Percentiles rank a stretch among this genome's conserved stretches.
phyloP scores from a whole-genome alignment of 2,888 invertebrate species.

The Phlogophora meticulosa region DNA sequence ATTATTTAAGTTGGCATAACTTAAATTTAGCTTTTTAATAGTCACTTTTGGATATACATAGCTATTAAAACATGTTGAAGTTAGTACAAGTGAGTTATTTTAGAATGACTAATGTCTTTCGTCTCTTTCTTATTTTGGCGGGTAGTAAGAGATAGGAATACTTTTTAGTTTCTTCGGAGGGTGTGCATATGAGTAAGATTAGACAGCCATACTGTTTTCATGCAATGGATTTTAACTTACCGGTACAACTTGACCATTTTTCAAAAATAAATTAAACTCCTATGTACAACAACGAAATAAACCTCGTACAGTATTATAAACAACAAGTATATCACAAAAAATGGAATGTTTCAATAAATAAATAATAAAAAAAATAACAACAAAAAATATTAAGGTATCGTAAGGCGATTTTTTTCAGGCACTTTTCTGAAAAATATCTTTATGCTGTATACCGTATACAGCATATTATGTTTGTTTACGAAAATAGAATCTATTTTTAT shows the following conservation, averaged over 20 bases:
- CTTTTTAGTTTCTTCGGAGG: background rate
- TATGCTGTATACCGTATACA: constrained; percentile 83
- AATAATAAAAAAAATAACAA: constrained; percentile 53
- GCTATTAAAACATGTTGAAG: background rate
- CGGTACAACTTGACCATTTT: constrained; percentile 83
- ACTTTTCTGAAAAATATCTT: constrained; percentile 78
- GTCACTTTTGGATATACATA: background rate
- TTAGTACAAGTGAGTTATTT: background rate
- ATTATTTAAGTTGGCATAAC: background rate
- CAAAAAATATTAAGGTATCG: constrained; percentile 50
- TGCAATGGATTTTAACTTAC: too few relatives aligned
- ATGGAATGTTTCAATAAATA: constrained; percentile 77
- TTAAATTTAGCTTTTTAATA: background rate
- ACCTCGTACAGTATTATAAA: constrained; percentile 65
- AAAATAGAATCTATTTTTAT: constrained; percentile 62
- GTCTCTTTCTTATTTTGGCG: background rate
- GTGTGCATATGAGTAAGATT: background rate
- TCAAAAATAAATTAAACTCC: constrained; percentile 61
- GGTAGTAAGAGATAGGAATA: constrained; percentile 7
- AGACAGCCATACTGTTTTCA: background rate
- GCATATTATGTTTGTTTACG: constrained; percentile 78
- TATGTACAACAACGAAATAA: constrained; percentile 66
- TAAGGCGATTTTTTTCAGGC: constrained; percentile 74
- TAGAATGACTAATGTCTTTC: background rate
- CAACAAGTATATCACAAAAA: constrained; percentile 76